Conservation (phyloP, 2,113 vertebrate genomes). For the Hyaena hyaena region DNA sequence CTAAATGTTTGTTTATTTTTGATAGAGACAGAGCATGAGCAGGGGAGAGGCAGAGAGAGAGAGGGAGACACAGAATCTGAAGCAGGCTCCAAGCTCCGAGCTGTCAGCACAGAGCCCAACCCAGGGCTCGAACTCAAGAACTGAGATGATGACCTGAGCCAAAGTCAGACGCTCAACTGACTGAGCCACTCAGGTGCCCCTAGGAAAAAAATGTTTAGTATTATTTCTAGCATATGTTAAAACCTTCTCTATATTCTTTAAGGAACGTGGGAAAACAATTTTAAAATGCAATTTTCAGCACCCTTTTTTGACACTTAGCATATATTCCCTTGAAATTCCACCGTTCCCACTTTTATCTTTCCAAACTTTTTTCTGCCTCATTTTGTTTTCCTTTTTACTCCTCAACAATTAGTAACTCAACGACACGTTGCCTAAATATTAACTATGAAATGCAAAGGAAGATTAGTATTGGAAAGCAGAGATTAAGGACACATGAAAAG, state of each 20-base stretch:
- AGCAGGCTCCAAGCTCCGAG: too few relatives aligned
- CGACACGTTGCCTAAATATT: not conserved
- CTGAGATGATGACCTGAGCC: too few relatives aligned
- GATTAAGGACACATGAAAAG: not conserved
- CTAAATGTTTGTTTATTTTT: too few relatives aligned
- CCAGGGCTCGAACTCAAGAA: too few relatives aligned
- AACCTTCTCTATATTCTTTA: not conserved
- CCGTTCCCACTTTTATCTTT: not conserved
- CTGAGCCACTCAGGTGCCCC: too few relatives aligned
- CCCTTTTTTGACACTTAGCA: not conserved
- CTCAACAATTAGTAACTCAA: not conserved
- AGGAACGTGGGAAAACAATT: not conserved
- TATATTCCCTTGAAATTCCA: not conserved
- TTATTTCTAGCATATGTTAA: not conserved
- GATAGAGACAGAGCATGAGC: too few relatives aligned
- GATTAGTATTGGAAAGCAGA: not conserved
- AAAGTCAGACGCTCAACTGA: too few relatives aligned
- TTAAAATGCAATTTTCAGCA: conserved; percentile 34
- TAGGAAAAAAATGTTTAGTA: not conserved
- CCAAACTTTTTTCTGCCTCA: not conserved
- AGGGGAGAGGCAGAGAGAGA: too few relatives aligned
- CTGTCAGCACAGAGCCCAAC: too few relatives aligned
- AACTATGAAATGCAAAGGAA: not conserved
- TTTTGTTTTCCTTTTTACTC: not conserved
- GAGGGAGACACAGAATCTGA: too few relatives aligned